Evolutionary conservation across 1,140 invertebrate species (phyloP).

Genomic region (Paraescarpia echinospica): DNA sequence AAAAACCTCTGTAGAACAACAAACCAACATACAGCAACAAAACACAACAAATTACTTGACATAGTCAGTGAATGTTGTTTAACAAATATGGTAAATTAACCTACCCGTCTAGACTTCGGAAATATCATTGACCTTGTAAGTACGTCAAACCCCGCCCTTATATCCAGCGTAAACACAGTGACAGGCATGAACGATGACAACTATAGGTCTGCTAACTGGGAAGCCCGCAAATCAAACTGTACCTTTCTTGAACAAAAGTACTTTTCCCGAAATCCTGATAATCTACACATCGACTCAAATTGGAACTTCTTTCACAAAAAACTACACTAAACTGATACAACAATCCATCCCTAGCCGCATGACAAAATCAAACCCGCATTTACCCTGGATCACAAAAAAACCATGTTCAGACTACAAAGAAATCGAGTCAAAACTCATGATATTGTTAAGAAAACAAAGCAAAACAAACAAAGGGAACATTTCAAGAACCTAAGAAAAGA

Average conservation of each 20-base stretch:
- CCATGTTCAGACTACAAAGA: neutral
- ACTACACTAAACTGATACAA: neutral
- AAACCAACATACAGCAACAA: neutral
- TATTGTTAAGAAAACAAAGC: neutral
- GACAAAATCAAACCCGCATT: neutral
- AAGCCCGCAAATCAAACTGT: too few relatives aligned
- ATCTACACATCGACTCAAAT: neutral
- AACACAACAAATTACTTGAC: neutral
- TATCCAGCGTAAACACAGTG: neutral
- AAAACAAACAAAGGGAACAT: neutral
- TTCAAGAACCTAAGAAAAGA: too few relatives aligned
- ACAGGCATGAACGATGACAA: neutral
- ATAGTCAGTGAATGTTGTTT: neutral
- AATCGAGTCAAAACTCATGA: neutral
- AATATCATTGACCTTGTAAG: neutral
- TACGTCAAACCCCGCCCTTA: neutral
- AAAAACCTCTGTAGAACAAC: neutral
- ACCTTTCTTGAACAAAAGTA: neutral
- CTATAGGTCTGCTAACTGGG: neutral
- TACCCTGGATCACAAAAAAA: neutral
- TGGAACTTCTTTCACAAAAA: neutral
- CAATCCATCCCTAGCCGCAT: neutral
- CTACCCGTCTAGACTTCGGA: neutral
- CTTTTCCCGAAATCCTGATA: neutral
- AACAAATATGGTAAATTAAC: neutral